These are phyloP conservation scores for Cylas formicarius DNA, from an alignment of 1,140 invertebrate species.

Conservation along the genomic window DNA sequence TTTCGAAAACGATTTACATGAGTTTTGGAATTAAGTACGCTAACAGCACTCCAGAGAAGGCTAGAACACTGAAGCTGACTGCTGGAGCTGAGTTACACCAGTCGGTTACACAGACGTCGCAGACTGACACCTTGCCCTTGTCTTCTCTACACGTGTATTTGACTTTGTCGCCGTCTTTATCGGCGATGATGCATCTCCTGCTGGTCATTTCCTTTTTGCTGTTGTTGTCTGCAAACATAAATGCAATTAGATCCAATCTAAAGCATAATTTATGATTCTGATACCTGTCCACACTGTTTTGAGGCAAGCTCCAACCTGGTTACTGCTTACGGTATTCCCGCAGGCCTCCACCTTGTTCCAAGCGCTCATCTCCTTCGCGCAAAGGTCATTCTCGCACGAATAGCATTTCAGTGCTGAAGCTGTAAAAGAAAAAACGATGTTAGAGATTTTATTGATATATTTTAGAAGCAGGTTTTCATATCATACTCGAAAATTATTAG, in stretches of 20 bases:
- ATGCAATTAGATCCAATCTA: not conserved
- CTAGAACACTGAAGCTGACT: constrained; percentile 41
- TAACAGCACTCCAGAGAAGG: constrained; percentile 36
- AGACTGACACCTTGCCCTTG: constrained; percentile 20
- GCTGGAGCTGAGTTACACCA: constrained; percentile 50
- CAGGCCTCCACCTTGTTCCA: constrained; percentile 36
- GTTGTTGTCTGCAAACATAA: constrained; percentile 17
- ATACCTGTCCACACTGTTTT: constrained; percentile 23
- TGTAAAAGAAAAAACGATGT: constrained; percentile 25
- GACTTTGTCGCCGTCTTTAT: constrained; percentile 7
- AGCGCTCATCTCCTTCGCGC: constrained; percentile 31
- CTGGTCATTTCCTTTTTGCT: constrained; percentile 18
- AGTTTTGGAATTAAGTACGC: constrained; percentile 31
- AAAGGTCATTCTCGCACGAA: constrained; percentile 17
- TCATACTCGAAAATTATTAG: too few species aligned
- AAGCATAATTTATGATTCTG: constrained; percentile 3
- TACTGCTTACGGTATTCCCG: constrained; percentile 32
- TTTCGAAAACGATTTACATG: constrained; percentile 8
- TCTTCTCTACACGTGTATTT: constrained; percentile 4
- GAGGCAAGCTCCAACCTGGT: constrained; percentile 17
- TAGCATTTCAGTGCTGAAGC: constrained; percentile 27
- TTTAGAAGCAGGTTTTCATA: too few species aligned
- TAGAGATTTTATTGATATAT: too few species aligned
- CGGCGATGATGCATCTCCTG: constrained; percentile 19
- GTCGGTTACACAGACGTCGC: constrained; percentile 46